Percentiles rank a stretch among this genome's conserved stretches.
Conservation (phyloP, 2,113 vertebrate species). For the Tenrec ecaudatus region DNA sequence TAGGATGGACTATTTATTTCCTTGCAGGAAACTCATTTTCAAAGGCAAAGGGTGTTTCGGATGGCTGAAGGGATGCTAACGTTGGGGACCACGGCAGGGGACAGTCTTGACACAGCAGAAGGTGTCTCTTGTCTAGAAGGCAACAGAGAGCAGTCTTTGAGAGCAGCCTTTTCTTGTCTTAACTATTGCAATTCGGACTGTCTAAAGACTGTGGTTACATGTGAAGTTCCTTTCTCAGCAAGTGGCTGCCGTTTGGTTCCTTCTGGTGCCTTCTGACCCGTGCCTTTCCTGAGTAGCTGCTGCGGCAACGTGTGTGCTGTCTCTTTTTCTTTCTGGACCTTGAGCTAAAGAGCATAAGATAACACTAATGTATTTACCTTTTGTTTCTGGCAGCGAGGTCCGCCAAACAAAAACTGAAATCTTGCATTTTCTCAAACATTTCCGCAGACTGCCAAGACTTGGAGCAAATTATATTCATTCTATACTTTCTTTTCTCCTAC, state of each 20-base stretch:
- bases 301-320: not conserved
- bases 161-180: not conserved
- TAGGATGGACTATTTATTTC: not conserved
- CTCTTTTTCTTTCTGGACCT: not conserved
- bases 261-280: not conserved
- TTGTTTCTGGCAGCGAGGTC: constrained; percentile 72
- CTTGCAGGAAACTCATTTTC: not conserved
- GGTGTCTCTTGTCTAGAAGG: not conserved
- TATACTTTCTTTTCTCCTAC: not conserved
- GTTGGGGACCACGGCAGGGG: not conserved
- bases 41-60: not conserved
- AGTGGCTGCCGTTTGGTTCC: not conserved
- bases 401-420: constrained; percentile 78
- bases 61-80: not conserved
- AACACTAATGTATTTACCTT: constrained; percentile 55
- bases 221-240: not conserved
- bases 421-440: constrained; percentile 75
- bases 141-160: not conserved
- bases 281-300: constrained; percentile 26
- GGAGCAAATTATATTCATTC: constrained; percentile 76
- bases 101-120: not conserved
- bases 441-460: constrained; percentile 66
- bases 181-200: not conserved
- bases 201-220: too few relatives aligned
- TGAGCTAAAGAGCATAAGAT: not conserved